Evolutionary conservation across 2,113 vertebrate genomes (phyloP).

Genomic region (Labeo catla): DNA sequence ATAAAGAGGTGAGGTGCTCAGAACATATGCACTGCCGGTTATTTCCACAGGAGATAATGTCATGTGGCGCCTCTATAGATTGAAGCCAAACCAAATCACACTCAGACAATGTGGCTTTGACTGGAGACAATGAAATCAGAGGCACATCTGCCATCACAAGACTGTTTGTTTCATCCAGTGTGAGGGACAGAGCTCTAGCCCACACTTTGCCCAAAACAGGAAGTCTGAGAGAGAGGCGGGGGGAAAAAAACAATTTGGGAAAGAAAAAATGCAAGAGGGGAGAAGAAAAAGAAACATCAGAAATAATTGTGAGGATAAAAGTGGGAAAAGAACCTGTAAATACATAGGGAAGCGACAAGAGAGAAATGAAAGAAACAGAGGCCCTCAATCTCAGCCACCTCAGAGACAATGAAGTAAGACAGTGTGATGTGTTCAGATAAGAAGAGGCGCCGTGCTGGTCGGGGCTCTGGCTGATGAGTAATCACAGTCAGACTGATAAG

Average conservation of each 20-base stretch:
- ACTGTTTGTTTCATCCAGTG: constrained; percentile 14
- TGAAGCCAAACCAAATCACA: constrained; percentile 50
- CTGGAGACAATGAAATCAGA: constrained; percentile 54
- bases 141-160: constrained; percentile 44
- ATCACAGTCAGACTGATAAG: constrained; percentile 74
- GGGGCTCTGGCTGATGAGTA: constrained; percentile 71
- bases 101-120: constrained; percentile 53
- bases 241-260: not conserved
- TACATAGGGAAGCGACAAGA: not conserved
- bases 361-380: not conserved
- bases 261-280: not conserved
- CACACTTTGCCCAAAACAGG: not conserved
- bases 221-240: not conserved
- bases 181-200: not conserved
- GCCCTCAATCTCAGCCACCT: constrained; percentile 15
- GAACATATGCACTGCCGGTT: not conserved
- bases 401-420: constrained; percentile 64
- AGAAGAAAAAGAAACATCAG: not conserved
- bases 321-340: too few relatives aligned
- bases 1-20: not conserved
- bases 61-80: constrained; percentile 46
- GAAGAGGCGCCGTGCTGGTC: constrained; percentile 68
- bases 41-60: constrained; percentile 38
- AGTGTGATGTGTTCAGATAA: constrained; percentile 75
- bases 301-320: not conserved